Evolutionary conservation across 2,888 invertebrate species (phyloP), one percentile per base, ranked within the genome.

Genomic region (Lycaena phlaeas): DNA sequence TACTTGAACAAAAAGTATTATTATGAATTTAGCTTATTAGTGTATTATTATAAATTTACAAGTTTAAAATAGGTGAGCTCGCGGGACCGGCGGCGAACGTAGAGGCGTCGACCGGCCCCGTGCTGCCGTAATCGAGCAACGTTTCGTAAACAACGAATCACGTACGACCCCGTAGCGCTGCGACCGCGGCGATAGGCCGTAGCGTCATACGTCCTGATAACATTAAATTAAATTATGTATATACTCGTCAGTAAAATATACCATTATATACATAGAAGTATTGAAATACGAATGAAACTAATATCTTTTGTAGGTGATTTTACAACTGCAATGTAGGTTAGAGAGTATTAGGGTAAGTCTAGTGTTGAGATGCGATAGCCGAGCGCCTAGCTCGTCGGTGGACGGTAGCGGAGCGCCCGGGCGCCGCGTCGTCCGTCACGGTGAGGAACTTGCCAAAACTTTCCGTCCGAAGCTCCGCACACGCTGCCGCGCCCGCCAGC

Each of bases 251-350:
- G 72, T 77, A 81, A 73, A 76, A 74, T 84, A 81, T 84, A 82
- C 78, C 75, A 75, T 70, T 75, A 77, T 82, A 81, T 78, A 79
- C 74, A 78, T 85, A 84, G 75, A 78, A 65, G 65, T 79, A 77
- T 66, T 68, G 64, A 77, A 79, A 81, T 75, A 75, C 74, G 82
- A 75, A 85, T 76, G 81, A 81, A 84, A 82, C 74, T 84, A 84
- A 84, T 85, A 85, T 85, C 85, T 85, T 85, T 85, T 85, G 85
- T 85, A 85, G 85, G 78, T 74, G 81, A 84, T 81, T 82, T 85
- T 85, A 85, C 85, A 85, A 85, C 72, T 71, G 82, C 81, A 81
- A 77, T 64, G 82, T 82, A 82, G 82, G 76, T 77, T 81, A 81
- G 74, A 71, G 60, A 68, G 63, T 66, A 72, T 77, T 61, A 58